Conservation (phyloP, 2,888 invertebrate species). For the Adela reaumurella region DNA sequence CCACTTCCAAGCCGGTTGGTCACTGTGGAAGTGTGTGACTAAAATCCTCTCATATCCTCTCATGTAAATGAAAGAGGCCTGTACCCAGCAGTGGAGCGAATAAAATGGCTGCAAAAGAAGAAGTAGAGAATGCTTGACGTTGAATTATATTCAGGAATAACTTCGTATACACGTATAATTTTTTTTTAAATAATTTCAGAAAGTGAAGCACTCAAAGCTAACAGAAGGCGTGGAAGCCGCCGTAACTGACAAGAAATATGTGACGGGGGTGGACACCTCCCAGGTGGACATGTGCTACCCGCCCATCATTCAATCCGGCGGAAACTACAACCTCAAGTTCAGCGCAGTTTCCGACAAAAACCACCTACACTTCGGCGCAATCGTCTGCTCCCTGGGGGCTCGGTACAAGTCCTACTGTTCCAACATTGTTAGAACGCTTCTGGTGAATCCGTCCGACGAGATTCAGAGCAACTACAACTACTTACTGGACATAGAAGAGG, state of each 20-base stretch:
- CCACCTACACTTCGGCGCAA: conserved; percentile 90
- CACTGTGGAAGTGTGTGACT: no score
- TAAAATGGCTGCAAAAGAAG: no score
- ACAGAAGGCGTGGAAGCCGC: conserved; percentile 94
- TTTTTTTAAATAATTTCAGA: no score
- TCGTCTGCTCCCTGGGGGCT: conserved; percentile 91
- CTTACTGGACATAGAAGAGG: conserved; percentile 84
- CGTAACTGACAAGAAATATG: conserved; percentile 93
- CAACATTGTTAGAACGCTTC: conserved; percentile 91
- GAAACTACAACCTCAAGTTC: conserved; percentile 96
- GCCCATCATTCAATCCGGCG: conserved; percentile 98
- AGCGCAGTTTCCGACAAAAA: conserved; percentile 94
- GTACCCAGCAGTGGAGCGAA: no score
- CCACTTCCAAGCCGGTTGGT: no score
- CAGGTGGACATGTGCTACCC: conserved; percentile 98
- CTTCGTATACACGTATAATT: no score
- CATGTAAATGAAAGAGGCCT: no score
- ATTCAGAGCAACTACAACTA: conserved; percentile 89
- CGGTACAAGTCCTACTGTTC: conserved; percentile 98
- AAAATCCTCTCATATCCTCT: no score
- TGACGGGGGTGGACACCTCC: conserved; percentile 81
- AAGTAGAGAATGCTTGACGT: no score
- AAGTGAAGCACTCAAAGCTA: conserved; percentile 93
- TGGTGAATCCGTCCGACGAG: conserved; percentile 86
- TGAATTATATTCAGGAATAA: no score